Percentiles rank a stretch among this genome's conserved stretches.
Evolutionary conservation across 2,797 vertebrate species (phyloP).

Genomic region (Phyllotis vaccarum): DNA sequence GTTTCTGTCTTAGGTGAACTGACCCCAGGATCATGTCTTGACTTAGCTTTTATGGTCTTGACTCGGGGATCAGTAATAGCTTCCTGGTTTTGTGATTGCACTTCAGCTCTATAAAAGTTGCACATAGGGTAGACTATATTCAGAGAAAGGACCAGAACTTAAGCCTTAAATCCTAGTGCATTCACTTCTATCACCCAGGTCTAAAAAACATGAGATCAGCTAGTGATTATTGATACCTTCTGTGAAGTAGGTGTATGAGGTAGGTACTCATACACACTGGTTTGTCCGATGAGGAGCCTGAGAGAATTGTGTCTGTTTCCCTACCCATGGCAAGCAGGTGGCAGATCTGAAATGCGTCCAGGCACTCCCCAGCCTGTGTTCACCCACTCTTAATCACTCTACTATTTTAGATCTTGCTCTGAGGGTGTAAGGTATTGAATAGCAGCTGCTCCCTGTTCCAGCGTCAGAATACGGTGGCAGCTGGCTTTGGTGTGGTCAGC

Average conservation of each 20-base stretch:
- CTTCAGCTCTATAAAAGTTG: neutral
- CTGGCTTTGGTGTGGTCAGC: neutral
- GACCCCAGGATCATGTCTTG: neutral
- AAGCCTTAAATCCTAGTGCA: neutral
- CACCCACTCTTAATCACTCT: slow-evolving; percentile 52
- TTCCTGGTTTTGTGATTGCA: neutral
- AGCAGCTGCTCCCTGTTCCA: slow-evolving; percentile 55
- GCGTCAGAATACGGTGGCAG: neutral
- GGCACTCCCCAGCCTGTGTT: slow-evolving; percentile 37
- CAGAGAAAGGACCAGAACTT: neutral
- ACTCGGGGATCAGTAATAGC: neutral
- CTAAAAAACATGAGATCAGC: neutral
- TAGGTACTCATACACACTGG: neutral
- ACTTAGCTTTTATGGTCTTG: slow-evolving; percentile 12
- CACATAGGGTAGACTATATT: neutral
- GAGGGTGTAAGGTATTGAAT: slow-evolving; percentile 39
- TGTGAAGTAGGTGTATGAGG: neutral
- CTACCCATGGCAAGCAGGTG: slow-evolving; percentile 16
- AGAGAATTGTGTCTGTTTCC: neutral
- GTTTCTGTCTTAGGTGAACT: neutral
- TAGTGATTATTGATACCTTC: neutral
- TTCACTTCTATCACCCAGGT: neutral
- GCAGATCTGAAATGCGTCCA: slow-evolving; percentile 19
- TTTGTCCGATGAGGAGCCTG: neutral
- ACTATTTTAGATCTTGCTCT: slow-evolving; percentile 61